Conservation (phyloP, 2,888 invertebrate species). For the Nematopogon swammerdamellus region DNA sequence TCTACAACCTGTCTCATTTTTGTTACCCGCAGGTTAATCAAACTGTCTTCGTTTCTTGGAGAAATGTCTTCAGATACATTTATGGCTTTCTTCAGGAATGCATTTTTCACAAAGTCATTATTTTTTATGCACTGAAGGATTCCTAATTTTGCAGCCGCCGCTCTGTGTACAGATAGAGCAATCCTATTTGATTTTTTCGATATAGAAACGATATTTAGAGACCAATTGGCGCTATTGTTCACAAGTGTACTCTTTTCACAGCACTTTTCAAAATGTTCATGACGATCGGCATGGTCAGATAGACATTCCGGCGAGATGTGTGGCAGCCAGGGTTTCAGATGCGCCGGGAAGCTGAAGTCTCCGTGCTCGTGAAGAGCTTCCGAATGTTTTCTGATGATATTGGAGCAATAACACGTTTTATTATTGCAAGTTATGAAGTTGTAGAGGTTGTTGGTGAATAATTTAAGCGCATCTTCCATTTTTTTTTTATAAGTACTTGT, state of each 20-base stretch:
- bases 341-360: slow-evolving; percentile 63
- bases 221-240: slow-evolving; percentile 42
- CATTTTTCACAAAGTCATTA: slow-evolving; percentile 10
- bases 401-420: slow-evolving; percentile 8
- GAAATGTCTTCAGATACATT: slow-evolving; percentile 19
- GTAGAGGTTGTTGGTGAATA: neutral
- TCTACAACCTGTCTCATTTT: slow-evolving; percentile 24
- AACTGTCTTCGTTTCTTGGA: slow-evolving; percentile 14
- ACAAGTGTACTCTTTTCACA: slow-evolving; percentile 23
- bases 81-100: slow-evolving; percentile 18
- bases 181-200: slow-evolving; percentile 37
- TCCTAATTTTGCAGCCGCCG: slow-evolving; percentile 8
- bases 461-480: neutral
- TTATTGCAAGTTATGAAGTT: neutral
- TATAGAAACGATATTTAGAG: slow-evolving; percentile 34
- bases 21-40: slow-evolving; percentile 30
- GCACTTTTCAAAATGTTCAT: slow-evolving; percentile 1
- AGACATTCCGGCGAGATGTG: slow-evolving; percentile 23
- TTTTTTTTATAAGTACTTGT: neutral
- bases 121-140: neutral
- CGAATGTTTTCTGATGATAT: slow-evolving; percentile 55
- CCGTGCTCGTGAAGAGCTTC: slow-evolving; percentile 55
- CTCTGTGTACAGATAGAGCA: slow-evolving; percentile 51
- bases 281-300: slow-evolving; percentile 20
- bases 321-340: slow-evolving; percentile 55